Base-by-base conservation (phyloP, 2,888 invertebrate genomes). In the Eupithecia subfuscata region DNA sequence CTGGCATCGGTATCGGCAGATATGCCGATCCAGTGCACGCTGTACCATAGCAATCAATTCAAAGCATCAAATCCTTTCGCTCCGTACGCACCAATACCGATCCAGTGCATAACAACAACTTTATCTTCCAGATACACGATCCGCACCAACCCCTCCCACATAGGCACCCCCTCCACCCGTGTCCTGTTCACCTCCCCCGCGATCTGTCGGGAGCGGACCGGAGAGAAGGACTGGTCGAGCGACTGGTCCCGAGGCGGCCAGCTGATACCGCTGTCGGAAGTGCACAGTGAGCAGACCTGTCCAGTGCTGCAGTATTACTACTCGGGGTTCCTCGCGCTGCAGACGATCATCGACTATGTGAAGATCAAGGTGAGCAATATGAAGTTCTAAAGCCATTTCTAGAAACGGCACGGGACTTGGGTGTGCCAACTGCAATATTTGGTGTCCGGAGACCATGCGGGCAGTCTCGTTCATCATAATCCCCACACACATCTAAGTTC, bases 241-340 rank as follows among this genome's bases (percentile, higher is more conserved):
- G 96, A 96, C 79, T 95, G 96, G 88, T 94, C 97, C 18, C 82
- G 92, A 12, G 92, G 93, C 0, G 94, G 94, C 0, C 93, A 93
- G 79, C 87, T 94, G 25, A 92, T 94, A 22, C 92, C 93, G 0
- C 83, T 95, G 0, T 92, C 94, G 0, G 96, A 96, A 70, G 96
- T 97, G 86, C 96, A 97, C 84, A 94, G 95, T 0, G 96, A 96
- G n/a, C 96, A 96, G 78, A 95, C 95, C 11, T 97, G 97, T 85
- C 97, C 97, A 0, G 97, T 96, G 7, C 96, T 97, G 83, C 96
- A 97, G 90, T 97, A 97, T 86, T 96, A 96, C 87, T 96, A 96
- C 86, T 97, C 97, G 0, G 97, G 97, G n/a, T 97, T 97, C 86
- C 88, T 97, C 78, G 96, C 97, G 5, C 88, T 97, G 81, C 97